These are phyloP conservation scores for Cyphomyrus discorhynchus DNA, from an alignment of 2,113 vertebrate species.

Conservation along the genomic window DNA sequence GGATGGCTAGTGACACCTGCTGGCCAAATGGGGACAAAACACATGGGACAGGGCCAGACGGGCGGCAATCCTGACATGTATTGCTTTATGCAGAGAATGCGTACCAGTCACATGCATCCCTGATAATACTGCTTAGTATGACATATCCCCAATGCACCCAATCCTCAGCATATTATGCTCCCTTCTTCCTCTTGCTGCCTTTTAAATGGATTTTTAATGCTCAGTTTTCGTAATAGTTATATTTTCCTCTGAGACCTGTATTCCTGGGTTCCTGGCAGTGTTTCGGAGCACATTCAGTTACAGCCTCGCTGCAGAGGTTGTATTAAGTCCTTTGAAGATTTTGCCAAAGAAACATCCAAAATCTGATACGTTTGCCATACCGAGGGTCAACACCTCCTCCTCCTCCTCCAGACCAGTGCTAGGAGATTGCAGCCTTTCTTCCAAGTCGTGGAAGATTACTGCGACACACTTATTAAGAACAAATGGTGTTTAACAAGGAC, in stretches of 20 bases:
- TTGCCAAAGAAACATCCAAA: neutral
- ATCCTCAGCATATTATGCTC: neutral
- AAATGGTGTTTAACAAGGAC: conserved; percentile 1
- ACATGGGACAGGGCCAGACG: neutral
- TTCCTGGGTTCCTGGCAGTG: neutral
- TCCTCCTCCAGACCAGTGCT: neutral
- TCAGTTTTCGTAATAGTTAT: neutral
- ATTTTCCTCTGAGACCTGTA: neutral
- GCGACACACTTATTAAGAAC: neutral
- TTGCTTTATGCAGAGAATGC: neutral
- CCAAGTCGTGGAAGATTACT: neutral
- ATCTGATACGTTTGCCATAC: conserved; percentile 8
- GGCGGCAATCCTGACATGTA: neutral
- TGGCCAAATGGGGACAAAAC: neutral
- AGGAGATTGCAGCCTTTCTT: neutral
- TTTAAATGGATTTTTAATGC: neutral
- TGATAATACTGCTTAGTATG: neutral
- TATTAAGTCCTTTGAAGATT: neutral
- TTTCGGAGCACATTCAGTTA: neutral
- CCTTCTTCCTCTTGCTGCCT: neutral
- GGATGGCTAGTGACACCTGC: neutral
- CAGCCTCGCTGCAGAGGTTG: neutral
- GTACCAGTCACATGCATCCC: neutral
- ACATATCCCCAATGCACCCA: neutral
- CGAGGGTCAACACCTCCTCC: neutral